Evolutionary conservation across 1,140 invertebrate genomes (phyloP).

Genomic region (honey bee (Apis mellifera)): DNA sequence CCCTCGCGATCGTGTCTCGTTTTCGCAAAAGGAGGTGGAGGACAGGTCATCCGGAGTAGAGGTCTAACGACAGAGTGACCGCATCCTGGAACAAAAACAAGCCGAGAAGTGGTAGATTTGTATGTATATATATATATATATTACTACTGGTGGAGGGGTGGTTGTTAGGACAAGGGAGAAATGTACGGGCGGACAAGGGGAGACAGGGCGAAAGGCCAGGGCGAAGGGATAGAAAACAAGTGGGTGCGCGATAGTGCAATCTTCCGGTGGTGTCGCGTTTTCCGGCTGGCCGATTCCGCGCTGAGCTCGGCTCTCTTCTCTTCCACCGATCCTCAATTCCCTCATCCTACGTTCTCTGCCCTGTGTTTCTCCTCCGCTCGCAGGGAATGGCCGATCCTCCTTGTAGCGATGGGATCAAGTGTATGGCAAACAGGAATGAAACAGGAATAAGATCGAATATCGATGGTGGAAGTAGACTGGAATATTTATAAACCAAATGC

Average conservation of each 20-base stretch:
- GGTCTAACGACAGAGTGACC: conserved; percentile 44
- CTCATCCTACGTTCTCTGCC: conserved; percentile 40
- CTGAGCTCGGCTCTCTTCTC: conserved; percentile 65
- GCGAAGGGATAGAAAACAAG: conserved; percentile 70
- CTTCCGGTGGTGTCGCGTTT: conserved; percentile 75
- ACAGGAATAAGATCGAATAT: too few relatives aligned
- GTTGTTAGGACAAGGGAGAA: conserved; percentile 21
- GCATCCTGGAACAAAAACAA: conserved; percentile 50
- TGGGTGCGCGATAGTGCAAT: conserved; percentile 75
- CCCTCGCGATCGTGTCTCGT: neutral
- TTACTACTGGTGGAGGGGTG: conserved; percentile 26
- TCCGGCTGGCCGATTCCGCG: conserved; percentile 69
- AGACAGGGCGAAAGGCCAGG: conserved; percentile 48
- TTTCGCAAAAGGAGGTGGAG: neutral
- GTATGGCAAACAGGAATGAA: too few relatives aligned
- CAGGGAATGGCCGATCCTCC: conserved; percentile 9
- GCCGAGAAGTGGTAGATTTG: conserved; percentile 57
- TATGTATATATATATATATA: conserved; percentile 40
- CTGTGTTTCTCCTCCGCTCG: neutral
- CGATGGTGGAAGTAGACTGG: too few relatives aligned
- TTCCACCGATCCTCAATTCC: conserved; percentile 61
- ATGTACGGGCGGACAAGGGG: conserved; percentile 18
- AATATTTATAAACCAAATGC: too few relatives aligned
- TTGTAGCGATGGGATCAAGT: conserved; percentile 1
- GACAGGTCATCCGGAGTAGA: neutral